Evolutionary conservation across 1,140 invertebrate genomes (phyloP).

Genomic region (Colletes gigas): DNA sequence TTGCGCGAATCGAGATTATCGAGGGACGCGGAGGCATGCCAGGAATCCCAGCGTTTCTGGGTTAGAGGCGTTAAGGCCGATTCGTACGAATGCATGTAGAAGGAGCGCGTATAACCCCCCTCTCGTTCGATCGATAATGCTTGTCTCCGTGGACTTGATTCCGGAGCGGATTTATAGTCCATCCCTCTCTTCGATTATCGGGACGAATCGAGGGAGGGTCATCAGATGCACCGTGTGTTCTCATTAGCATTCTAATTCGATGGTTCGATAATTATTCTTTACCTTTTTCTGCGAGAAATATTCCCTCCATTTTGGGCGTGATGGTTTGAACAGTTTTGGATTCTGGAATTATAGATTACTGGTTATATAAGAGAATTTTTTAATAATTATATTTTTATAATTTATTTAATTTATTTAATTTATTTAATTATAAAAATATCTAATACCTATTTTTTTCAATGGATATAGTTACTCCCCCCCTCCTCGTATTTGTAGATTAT

Average conservation of each 20-base stretch:
- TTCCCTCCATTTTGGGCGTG: too few species aligned
- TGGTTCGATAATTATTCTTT: too few species aligned
- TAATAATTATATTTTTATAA: too few species aligned
- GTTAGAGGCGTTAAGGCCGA: constrained; percentile 47
- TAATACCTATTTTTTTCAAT: too few species aligned
- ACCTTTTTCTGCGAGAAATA: too few species aligned
- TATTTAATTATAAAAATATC: too few species aligned
- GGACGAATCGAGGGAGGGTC: neutral
- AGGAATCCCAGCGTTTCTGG: constrained; percentile 37
- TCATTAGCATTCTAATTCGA: neutral
- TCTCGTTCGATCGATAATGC: constrained; percentile 34
- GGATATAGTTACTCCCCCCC: too few species aligned
- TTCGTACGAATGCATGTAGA: constrained; percentile 28
- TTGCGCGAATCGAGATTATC: constrained; percentile 39
- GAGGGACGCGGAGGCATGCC: constrained; percentile 34
- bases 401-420: too few species aligned
- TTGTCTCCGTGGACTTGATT: constrained; percentile 10
- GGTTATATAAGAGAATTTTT: too few species aligned
- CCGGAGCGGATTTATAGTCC: constrained; percentile 5
- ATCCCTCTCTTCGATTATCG: neutral
- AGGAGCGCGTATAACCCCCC: neutral
- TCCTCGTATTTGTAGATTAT: too few species aligned
- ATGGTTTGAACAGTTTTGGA: too few species aligned
- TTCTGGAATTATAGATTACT: too few species aligned
- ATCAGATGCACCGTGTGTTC: neutral